Conservation (phyloP, 2,797 vertebrate genomes). For the Centropyge bicolor region DNA sequence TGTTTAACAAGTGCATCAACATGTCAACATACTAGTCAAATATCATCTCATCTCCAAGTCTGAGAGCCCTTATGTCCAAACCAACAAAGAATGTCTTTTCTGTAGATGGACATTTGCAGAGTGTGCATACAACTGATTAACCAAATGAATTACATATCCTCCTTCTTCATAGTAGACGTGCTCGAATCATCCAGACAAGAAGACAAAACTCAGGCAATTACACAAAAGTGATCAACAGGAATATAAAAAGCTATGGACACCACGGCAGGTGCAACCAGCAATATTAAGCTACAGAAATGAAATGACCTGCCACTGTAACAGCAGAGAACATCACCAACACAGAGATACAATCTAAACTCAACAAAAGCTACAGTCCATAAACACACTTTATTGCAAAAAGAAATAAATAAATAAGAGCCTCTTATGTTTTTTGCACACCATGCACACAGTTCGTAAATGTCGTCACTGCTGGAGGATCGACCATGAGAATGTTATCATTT, state of each 20-base stretch:
- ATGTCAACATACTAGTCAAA: background rate
- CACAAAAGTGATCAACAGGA: background rate
- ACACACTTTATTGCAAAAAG: background rate
- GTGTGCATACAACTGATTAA: background rate
- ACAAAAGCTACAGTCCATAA: background rate
- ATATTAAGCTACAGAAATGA: background rate
- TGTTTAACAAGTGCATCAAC: background rate
- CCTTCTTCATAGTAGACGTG: background rate
- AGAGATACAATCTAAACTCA: background rate
- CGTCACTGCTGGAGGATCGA: background rate
- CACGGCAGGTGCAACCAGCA: too few relatives aligned
- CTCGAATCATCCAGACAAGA: background rate
- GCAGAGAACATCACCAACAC: background rate
- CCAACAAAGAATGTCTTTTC: background rate
- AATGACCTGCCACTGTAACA: background rate
- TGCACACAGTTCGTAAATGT: background rate
- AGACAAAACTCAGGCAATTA: background rate
- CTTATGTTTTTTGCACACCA: background rate
- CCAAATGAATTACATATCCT: background rate
- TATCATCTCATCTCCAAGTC: background rate
- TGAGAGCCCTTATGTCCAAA: too few relatives aligned
- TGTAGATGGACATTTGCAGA: background rate
- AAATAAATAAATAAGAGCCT: background rate
- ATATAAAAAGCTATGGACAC: background rate
- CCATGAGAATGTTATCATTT: background rate